phyloP scores from a whole-genome alignment of 2,888 invertebrate species.

The Platypus cylindrus region DNA sequence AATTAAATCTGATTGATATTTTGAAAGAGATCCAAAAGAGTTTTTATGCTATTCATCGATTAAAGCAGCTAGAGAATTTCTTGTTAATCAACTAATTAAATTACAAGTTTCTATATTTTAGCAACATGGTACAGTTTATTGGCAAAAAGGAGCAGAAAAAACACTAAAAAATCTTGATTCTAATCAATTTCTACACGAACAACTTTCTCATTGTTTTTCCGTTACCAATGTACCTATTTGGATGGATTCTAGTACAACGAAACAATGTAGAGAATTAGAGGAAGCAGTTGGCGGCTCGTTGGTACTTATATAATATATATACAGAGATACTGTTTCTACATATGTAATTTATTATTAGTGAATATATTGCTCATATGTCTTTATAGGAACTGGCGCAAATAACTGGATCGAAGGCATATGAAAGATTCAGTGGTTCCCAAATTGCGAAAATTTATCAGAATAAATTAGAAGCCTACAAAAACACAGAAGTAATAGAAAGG shows the following conservation, averaged over 20 bases:
- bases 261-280: conserved; percentile 69
- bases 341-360: conserved; percentile 1
- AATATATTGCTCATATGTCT: too few species aligned
- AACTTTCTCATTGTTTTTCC: conserved; percentile 68
- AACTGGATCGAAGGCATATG: conserved; percentile 79
- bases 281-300: conserved; percentile 56
- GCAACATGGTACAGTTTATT: conserved; percentile 98
- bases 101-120: conserved; percentile 30
- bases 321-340: background rate
- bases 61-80: background rate
- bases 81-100: too few species aligned
- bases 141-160: conserved; percentile 64
- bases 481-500: conserved; percentile 48
- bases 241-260: conserved; percentile 85
- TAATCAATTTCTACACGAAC: conserved; percentile 67
- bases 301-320: conserved; percentile 41
- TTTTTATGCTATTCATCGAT: too few species aligned
- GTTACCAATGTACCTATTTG: conserved; percentile 78
- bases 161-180: conserved; percentile 54
- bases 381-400: conserved; percentile 59
- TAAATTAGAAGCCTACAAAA: conserved; percentile 54
- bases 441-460: conserved; percentile 77
- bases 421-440: conserved; percentile 87
- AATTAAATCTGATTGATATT: too few species aligned
- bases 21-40: too few species aligned